Percentiles rank a stretch among this genome's conserved stretches.
These are phyloP conservation scores for Eustalomyia histrio DNA, from an alignment of 2,888 invertebrate genomes.

Conservation along the genomic window DNA sequence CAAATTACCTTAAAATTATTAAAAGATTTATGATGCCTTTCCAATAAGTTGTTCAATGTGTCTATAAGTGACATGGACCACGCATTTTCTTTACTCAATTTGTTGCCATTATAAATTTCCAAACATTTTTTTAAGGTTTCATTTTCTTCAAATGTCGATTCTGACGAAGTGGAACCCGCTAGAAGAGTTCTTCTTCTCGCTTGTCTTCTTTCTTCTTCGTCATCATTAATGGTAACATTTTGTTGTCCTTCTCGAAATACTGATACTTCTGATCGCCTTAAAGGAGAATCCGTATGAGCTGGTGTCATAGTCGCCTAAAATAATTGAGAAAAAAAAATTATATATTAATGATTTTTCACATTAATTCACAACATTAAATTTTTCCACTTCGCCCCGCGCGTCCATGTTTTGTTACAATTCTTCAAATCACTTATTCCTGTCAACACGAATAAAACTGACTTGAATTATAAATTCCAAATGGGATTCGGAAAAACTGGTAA, in stretches of 20 bases:
- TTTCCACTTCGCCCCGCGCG: conserved; percentile 45
- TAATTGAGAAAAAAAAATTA: not conserved
- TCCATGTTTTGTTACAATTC: conserved; percentile 9
- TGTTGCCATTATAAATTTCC: conserved; percentile 90
- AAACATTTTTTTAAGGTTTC: conserved; percentile 88
- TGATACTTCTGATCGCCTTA: conserved; percentile 75
- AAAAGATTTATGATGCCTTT: conserved; percentile 85
- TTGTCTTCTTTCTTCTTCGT: conserved; percentile 83
- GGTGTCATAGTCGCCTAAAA: conserved; percentile 73
- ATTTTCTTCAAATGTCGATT: conserved; percentile 79
- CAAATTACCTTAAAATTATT: conserved; percentile 84
- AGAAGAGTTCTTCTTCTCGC: conserved; percentile 74
- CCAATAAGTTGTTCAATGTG: conserved; percentile 88
- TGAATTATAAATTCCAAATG: no score
- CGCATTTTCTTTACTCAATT: conserved; percentile 93
- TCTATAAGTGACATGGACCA: conserved; percentile 93
- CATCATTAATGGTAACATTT: conserved; percentile 79
- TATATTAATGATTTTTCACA: not conserved
- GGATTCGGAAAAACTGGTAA: no score
- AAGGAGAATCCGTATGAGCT: conserved; percentile 75
- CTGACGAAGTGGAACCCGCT: conserved; percentile 56
- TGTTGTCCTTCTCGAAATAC: conserved; percentile 71
- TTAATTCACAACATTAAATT: conserved; percentile 46
- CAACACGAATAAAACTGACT: no score
- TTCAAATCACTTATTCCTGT: not conserved